Evolutionary conservation across 2,113 vertebrate species (phyloP).

Genomic region (Pelvicachromis taeniatus): DNA sequence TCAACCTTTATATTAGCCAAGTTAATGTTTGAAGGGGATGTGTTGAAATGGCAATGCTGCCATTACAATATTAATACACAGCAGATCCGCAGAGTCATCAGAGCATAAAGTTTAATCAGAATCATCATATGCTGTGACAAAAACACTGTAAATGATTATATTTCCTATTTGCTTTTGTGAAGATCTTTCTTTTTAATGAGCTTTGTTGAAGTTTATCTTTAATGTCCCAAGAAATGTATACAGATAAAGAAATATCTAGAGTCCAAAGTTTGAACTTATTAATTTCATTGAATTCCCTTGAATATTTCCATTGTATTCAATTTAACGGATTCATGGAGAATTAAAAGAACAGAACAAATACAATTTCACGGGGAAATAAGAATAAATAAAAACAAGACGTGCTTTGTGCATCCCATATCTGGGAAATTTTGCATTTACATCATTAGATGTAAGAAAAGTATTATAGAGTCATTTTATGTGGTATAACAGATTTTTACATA

Average conservation of each 20-base stretch:
- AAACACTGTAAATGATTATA: conserved; percentile 24
- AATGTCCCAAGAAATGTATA: conserved; percentile 10
- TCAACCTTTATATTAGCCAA: conserved; percentile 11
- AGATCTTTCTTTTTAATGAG: conserved; percentile 42
- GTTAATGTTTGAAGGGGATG: conserved; percentile 19
- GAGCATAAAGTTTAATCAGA: conserved; percentile 51
- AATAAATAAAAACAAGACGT: neutral
- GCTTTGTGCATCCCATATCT: neutral
- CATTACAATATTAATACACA: conserved; percentile 27
- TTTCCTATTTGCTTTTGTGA: conserved; percentile 38
- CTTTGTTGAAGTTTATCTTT: conserved; percentile 20
- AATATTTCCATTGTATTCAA: neutral
- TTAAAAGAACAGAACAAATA: neutral
- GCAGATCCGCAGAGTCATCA: neutral
- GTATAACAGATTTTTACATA: neutral
- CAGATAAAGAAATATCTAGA: neutral
- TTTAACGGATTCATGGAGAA: neutral
- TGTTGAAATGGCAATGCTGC: conserved; percentile 18
- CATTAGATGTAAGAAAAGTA: neutral
- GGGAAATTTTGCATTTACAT: neutral
- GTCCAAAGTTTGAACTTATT: neutral
- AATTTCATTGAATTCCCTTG: neutral
- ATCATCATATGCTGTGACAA: conserved; percentile 16
- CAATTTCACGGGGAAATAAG: neutral
- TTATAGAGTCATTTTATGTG: accelerated